Percentiles rank a stretch among this genome's conserved stretches.
Conservation (phyloP, 2,797 vertebrate genomes). For the Sebastes ruberrimus region DNA sequence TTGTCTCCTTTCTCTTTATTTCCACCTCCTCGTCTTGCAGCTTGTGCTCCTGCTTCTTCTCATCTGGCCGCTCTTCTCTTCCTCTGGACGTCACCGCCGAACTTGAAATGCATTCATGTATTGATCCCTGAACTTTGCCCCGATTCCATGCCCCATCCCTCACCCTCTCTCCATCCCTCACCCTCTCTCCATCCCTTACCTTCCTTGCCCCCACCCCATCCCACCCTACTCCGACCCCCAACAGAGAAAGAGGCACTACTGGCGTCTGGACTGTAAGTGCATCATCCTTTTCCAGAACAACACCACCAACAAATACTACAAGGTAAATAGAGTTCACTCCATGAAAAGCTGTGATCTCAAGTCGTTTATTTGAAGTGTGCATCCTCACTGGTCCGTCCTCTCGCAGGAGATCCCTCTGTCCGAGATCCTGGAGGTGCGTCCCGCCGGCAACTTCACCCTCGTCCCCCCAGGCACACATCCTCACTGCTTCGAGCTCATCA, state of each 20-base stretch:
- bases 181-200: not conserved
- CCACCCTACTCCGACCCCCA: slow-evolving; percentile 18
- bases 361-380: not conserved
- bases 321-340: slow-evolving; percentile 64
- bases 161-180: slow-evolving; percentile 6
- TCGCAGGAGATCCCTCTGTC: slow-evolving; percentile 91
- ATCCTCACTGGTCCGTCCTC: not conserved
- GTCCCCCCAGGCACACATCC: slow-evolving; percentile 84
- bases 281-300: slow-evolving; percentile 94
- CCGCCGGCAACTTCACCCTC: slow-evolving; percentile 83
- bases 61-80: slow-evolving; percentile 32
- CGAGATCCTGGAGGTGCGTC: slow-evolving; percentile 88
- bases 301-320: slow-evolving; percentile 93
- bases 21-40: slow-evolving; percentile 34
- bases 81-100: slow-evolving; percentile 30
- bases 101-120: slow-evolving; percentile 44
- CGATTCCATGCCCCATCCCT: not conserved
- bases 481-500: slow-evolving; percentile 93
- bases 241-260: slow-evolving; percentile 94
- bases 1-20: slow-evolving; percentile 20
- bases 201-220: slow-evolving; percentile 24
- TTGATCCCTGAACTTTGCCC: slow-evolving; percentile 39
- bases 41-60: slow-evolving; percentile 36
- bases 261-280: slow-evolving; percentile 94
- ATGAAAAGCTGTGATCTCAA: not conserved